Base-by-base conservation (phyloP, 2,113 vertebrate species). In the Ancistrus triradiatus region DNA sequence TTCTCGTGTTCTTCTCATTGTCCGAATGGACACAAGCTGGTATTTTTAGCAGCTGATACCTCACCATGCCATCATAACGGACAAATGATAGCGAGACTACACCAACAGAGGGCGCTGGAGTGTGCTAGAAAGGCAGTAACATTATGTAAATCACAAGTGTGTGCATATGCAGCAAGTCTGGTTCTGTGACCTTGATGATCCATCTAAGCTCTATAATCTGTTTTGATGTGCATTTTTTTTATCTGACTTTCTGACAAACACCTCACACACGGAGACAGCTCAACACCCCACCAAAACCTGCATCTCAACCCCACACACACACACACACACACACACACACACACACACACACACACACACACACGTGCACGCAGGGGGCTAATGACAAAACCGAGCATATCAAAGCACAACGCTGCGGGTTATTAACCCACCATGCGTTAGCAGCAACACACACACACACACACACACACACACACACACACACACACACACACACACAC, bases 301-400 rank as follows among this genome's bases (percentile, higher is more conserved):
- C 13, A 13, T 8, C 43, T 28, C 40, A 24, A 17, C 13, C 28
- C 24, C 17, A 60, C 18, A 14, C 31, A 40, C 44, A 40, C 33
- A 37, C 33, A 40, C 35, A 17, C 46, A 9, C 13, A 3, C 46
- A 49, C 8, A 50, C 55, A 43, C 31, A 67, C 64, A 21, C 27
- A 43, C 61, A 52, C 61, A n/a, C n/a, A n/a, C n/a, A 27, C 33
- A 42, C 22, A 46, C 48, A 24, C 57, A 18, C 37, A 21, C 56
- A 5, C 55, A 15, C 31, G 19, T 44, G 25, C 43, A 43, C 40
- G 31, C 49, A 61, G 33, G n/a, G n/a, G 38, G 38, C 27, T 68
- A 44, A 68, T 59, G 35, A 59, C 65, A 27, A 40, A 61, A 48
- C 25, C 18, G 14, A 13, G 33, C 42, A 61, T 58, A 60, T 69